These are phyloP conservation scores for Terebella lapidaria DNA, from an alignment of 2,888 invertebrate genomes.

Conservation along the genomic window DNA sequence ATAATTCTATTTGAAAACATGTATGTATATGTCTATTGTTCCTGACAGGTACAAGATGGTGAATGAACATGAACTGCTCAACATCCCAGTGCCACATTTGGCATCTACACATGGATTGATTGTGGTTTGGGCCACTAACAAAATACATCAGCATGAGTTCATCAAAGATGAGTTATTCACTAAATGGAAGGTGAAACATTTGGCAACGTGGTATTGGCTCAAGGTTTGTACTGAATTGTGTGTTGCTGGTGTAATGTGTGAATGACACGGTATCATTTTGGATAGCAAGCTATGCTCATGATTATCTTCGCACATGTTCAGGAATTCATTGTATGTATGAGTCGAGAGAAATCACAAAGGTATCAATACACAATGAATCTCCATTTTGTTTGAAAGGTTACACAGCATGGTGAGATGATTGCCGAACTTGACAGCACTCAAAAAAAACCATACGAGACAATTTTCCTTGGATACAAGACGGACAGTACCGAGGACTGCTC, in stretches of 20 bases:
- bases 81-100: constrained; percentile 62
- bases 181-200: constrained; percentile 68
- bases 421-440: constrained; percentile 63
- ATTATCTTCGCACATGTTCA: too few species aligned
- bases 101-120: constrained; percentile 64
- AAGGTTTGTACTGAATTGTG: too few species aligned
- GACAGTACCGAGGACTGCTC: neutral
- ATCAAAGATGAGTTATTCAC: constrained; percentile 69
- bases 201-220: constrained; percentile 81
- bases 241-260: too few species aligned
- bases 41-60: constrained; percentile 71
- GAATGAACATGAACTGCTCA: constrained; percentile 68
- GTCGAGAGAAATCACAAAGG: neutral
- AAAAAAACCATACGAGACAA: constrained; percentile 84
- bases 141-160: constrained; percentile 62
- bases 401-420: constrained; percentile 65
- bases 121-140: constrained; percentile 90
- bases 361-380: neutral
- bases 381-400: constrained; percentile 63
- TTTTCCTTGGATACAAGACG: constrained; percentile 61
- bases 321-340: neutral
- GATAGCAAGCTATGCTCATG: too few species aligned
- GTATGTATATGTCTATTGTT: too few species aligned
- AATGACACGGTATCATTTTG: too few species aligned
- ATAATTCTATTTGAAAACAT: too few species aligned